These are phyloP conservation scores for Eurosta solidaginis DNA, from an alignment of 1,140 invertebrate species.

Conservation along the genomic window DNA sequence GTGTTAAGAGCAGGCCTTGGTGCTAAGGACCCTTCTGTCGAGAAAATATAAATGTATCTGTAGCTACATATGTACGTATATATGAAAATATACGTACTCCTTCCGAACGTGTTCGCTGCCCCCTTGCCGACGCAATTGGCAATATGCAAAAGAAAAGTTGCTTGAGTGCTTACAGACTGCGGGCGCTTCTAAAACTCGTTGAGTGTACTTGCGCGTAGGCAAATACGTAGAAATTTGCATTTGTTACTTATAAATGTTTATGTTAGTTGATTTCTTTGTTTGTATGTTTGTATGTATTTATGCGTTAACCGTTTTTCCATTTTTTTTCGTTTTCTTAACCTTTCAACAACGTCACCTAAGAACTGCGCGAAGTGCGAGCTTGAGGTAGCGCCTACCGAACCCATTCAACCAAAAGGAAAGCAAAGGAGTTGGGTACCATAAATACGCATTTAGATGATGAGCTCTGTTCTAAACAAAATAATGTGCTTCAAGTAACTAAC, in stretches of 20 bases:
- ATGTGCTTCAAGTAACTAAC: no score
- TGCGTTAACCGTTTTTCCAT: conserved; percentile 4
- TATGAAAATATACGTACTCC: background rate
- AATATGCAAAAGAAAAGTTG: background rate
- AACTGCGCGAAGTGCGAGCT: background rate
- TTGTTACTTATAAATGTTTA: background rate
- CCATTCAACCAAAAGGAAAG: no score
- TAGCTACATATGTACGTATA: background rate
- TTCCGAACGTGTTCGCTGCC: background rate
- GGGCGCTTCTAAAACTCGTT: background rate
- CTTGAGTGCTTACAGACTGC: background rate
- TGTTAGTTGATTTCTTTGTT: background rate
- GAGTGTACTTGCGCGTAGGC: background rate
- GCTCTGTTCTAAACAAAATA: no score
- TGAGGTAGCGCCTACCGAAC: background rate
- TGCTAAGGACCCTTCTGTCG: background rate
- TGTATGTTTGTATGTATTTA: background rate
- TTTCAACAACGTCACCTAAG: conserved; percentile 15
- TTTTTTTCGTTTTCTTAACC: background rate
- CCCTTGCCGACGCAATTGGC: background rate
- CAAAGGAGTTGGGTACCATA: no score
- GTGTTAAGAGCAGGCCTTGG: background rate
- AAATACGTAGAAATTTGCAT: background rate
- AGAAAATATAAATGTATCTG: background rate
- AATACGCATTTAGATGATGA: no score